Conservation (phyloP, 2,888 invertebrate species). For the Blastobasis adustella region DNA sequence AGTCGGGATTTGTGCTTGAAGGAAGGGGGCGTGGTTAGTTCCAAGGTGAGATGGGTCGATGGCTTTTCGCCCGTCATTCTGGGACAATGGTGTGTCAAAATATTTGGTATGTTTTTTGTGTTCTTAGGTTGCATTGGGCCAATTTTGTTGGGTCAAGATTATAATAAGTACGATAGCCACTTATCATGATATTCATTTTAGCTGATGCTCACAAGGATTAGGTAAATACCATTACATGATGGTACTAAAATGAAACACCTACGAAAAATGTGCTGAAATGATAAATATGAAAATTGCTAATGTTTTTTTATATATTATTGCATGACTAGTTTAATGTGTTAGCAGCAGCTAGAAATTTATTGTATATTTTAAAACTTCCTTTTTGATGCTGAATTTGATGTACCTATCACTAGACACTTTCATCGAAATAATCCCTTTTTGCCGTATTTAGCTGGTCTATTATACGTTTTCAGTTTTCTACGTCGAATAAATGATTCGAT, state of each 20-base stretch:
- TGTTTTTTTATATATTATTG: constrained; percentile 2
- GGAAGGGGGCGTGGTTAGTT: constrained; percentile 15
- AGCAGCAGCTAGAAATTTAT: background rate
- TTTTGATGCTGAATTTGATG: constrained; percentile 36
- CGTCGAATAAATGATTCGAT: constrained; percentile 37
- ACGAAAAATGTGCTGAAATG: no score
- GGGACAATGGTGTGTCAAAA: constrained; percentile 18
- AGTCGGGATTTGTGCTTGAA: constrained; percentile 8
- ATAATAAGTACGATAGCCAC: no score
- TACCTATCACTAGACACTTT: constrained; percentile 43
- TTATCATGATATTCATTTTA: no score
- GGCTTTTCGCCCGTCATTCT: constrained; percentile 12
- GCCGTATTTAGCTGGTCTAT: constrained; percentile 51
- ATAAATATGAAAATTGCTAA: no score
- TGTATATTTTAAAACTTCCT: constrained; percentile 29
- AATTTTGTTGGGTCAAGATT: no score
- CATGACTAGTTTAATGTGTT: constrained; percentile 6
- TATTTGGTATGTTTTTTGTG: constrained; percentile 13
- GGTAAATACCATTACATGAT: no score
- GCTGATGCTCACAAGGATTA: no score
- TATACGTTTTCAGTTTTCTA: constrained; percentile 54
- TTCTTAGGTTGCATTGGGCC: background rate
- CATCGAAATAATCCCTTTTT: constrained; percentile 46
- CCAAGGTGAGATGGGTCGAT: constrained; percentile 11
- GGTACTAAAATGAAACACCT: no score